Evolutionary conservation across 1,140 invertebrate genomes (phyloP).

Genomic region (Conopomorpha cramerella): DNA sequence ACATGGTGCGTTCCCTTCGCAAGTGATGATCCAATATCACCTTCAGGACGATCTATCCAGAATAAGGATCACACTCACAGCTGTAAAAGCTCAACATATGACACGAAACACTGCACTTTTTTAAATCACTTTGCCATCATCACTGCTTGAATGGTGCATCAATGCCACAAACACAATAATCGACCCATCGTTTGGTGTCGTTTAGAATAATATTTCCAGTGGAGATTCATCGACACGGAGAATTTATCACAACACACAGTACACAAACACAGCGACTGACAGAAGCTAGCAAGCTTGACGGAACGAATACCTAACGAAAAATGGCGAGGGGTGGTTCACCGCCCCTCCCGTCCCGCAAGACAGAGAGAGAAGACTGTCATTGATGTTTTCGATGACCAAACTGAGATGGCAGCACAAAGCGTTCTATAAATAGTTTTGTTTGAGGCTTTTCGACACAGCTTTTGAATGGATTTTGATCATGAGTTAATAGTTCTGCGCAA

Average conservation of each 20-base stretch:
- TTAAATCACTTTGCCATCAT: slow-evolving; percentile 53
- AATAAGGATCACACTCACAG: slow-evolving; percentile 49
- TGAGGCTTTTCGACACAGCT: too few relatives aligned
- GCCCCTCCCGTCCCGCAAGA: slow-evolving; percentile 26
- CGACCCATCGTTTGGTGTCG: slow-evolving; percentile 49
- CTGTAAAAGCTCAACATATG: slow-evolving; percentile 51
- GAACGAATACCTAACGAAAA: too few relatives aligned
- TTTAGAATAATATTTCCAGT: slow-evolving; percentile 54
- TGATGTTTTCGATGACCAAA: slow-evolving; percentile 7
- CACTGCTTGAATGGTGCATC: slow-evolving; percentile 44
- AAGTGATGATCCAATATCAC: slow-evolving; percentile 37
- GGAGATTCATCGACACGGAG: slow-evolving; percentile 52
- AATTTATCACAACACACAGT: slow-evolving; percentile 56
- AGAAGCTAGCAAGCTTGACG: slow-evolving; percentile 53
- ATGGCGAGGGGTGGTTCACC: slow-evolving; percentile 42
- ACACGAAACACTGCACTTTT: slow-evolving; percentile 53
- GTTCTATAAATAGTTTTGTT: too few relatives aligned
- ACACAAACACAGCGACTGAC: slow-evolving; percentile 56
- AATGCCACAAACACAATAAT: slow-evolving; percentile 52
- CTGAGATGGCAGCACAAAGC: slow-evolving; percentile 26
- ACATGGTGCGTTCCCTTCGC: slow-evolving; percentile 48
- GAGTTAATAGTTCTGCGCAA: too few relatives aligned
- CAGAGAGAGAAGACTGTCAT: slow-evolving; percentile 23
- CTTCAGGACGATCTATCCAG: slow-evolving; percentile 50
- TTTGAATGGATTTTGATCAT: too few relatives aligned